Percentiles rank a stretch among this genome's conserved stretches.
These are phyloP conservation scores for Uloborus diversus DNA, from an alignment of 1,140 invertebrate species.

Conservation along the genomic window DNA sequence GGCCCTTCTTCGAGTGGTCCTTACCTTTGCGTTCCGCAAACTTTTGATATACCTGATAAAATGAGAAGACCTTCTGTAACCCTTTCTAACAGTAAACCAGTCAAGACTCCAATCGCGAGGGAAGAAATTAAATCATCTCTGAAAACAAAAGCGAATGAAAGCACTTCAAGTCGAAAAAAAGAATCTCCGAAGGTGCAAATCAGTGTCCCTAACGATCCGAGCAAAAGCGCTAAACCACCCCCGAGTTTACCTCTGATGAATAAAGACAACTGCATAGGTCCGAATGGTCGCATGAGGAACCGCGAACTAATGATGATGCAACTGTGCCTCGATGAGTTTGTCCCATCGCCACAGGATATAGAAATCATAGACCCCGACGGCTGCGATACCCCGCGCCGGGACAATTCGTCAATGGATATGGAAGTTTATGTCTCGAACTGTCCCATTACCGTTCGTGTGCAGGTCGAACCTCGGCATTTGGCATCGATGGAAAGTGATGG, in stretches of 20 bases:
- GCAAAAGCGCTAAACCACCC: constrained; percentile 17
- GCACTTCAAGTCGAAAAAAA: constrained; percentile 7
- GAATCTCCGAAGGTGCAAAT: background rate
- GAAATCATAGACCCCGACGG: constrained; percentile 60
- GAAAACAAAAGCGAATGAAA: background rate
- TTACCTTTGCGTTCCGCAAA: constrained; percentile 27
- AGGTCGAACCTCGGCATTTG: constrained; percentile 55
- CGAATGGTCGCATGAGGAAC: constrained; percentile 19
- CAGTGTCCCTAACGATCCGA: background rate
- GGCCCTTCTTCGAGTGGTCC: constrained; percentile 13
- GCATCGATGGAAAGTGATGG: constrained; percentile 61
- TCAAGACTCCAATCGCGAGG: background rate
- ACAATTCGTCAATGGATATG: constrained; percentile 55
- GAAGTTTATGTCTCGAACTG: constrained; percentile 56
- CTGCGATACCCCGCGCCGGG: constrained; percentile 54
- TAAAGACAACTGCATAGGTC: background rate
- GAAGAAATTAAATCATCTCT: background rate
- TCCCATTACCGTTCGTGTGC: constrained; percentile 56
- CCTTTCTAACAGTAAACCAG: constrained; percentile 14
- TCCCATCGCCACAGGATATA: constrained; percentile 60
- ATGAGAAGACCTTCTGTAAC: constrained; percentile 20
- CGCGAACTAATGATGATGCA: constrained; percentile 54
- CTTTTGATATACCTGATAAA: constrained; percentile 5
- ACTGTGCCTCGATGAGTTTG: constrained; percentile 51
- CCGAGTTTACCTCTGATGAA: constrained; percentile 16